phyloP scores from a whole-genome alignment of 2,113 vertebrate genomes.

The Phalacrocorax brasilianus region DNA sequence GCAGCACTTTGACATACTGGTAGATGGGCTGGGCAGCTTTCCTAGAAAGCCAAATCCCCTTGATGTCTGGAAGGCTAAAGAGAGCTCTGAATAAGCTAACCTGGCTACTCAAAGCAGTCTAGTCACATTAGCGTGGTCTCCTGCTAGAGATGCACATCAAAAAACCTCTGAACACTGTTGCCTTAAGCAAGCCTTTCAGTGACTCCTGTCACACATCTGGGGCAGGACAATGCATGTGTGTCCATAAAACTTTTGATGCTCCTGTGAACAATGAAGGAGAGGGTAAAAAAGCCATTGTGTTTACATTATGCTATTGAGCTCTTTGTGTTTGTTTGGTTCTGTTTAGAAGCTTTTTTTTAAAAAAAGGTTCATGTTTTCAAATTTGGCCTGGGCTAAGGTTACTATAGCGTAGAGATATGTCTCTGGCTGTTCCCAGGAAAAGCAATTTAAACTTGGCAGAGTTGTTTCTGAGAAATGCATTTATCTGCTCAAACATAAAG shows the following conservation, averaged over 20 bases:
- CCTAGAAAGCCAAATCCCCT: neutral
- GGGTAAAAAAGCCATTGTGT: neutral
- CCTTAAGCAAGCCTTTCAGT: neutral
- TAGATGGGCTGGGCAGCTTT: neutral
- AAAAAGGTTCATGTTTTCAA: neutral
- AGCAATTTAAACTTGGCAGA: neutral
- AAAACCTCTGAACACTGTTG: neutral
- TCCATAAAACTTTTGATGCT: neutral
- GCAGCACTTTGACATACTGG: accelerated
- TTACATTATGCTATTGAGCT: neutral
- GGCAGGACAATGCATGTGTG: neutral
- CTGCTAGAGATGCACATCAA: neutral
- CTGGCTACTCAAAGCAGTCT: neutral
- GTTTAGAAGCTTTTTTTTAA: neutral
- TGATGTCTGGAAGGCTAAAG: neutral
- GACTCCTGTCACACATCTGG: neutral
- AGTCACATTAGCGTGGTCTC: neutral
- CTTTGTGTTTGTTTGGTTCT: neutral
- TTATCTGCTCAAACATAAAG: neutral
- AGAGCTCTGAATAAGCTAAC: neutral
- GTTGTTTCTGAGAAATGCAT: neutral
- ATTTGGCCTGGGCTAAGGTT: neutral
- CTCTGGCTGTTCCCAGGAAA: neutral
- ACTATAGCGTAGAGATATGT: neutral
- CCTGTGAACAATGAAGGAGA: neutral